Evolutionary conservation across 2,113 vertebrate genomes (phyloP), one percentile per base, ranked within the genome.

Genomic region (Haemorhous mexicanus): DNA sequence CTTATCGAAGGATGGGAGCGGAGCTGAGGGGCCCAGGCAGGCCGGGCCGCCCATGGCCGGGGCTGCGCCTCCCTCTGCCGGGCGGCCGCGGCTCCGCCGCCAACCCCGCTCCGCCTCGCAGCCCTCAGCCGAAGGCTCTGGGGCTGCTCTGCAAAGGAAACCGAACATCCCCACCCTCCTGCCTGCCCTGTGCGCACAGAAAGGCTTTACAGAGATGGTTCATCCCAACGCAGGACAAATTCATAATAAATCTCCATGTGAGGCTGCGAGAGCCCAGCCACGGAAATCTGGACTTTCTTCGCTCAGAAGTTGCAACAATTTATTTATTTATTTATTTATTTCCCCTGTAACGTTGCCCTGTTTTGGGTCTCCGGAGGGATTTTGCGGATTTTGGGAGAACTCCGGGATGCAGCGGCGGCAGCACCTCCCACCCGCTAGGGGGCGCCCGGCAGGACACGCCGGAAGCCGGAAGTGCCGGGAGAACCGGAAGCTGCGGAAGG

Each of bases 1-100:
- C 18, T 12, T 11, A 7, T 2, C 17, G 12, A 17, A 30, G 27
- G 17, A 55, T 11, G 18, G 11, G 8, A 55, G 53, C 32, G 8
- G 19, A 13, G 55, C 32, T n/a, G 33, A 16, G 33, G 55, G 33
- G 33, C 33, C 3, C 33, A 15, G 53, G 55, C 55, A 21, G 13
- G 52, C 32, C 6, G 13, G 13, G 33, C 55, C 9, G 56, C n/a
- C 8, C 58, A 39, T 13, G 59, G 15, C 90, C 75, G 35, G 47
- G 24, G 41, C 74, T 94, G 78, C 43, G 4, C 78, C 55, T 86
- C 70, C 94, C 95, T 91, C 93, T 95, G 77, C 93, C 91, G 93
- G 90, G 76, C 70, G 44, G 13, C 33, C 14, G 13, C 32, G 32
- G 33, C 33, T n/a, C 55, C 19, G 32, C 33, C 9, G 33, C 33